phyloP scores from a whole-genome alignment of 2,888 invertebrate genomes.

The Endomychus coccineus region DNA sequence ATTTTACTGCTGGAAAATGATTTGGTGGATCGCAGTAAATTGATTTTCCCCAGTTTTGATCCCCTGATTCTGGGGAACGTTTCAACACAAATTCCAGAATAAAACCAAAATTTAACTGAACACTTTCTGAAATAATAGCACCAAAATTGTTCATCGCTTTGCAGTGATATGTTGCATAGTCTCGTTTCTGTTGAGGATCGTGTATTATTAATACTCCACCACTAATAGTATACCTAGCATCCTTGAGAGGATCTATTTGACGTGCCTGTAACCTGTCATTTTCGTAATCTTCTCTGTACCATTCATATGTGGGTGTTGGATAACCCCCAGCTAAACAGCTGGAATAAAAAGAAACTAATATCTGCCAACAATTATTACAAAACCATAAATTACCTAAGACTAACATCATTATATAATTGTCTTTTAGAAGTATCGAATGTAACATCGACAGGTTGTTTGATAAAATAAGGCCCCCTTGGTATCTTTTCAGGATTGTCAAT shows the following conservation, averaged over 20 bases:
- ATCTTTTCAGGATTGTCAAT: slow-evolving; percentile 72
- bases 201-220: slow-evolving; percentile 88
- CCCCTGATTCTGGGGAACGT: slow-evolving; percentile 73
- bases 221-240: slow-evolving; percentile 74
- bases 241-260: slow-evolving; percentile 68
- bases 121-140: slow-evolving; percentile 79
- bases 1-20: slow-evolving; percentile 81
- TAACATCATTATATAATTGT: slow-evolving; percentile 63
- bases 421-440: slow-evolving; percentile 75
- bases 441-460: slow-evolving; percentile 73
- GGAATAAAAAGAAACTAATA: slow-evolving; percentile 17
- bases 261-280: slow-evolving; percentile 66
- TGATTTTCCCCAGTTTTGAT: slow-evolving; percentile 91
- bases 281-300: slow-evolving; percentile 83
- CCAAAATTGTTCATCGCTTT: slow-evolving; percentile 86
- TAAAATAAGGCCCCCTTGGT: slow-evolving; percentile 83
- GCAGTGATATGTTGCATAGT: slow-evolving; percentile 87
- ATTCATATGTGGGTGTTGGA: slow-evolving; percentile 82
- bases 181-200: slow-evolving; percentile 68
- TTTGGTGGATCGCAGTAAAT: slow-evolving; percentile 90
- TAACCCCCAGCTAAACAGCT: slow-evolving; percentile 80
- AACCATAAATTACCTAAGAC: slow-evolving; percentile 49
- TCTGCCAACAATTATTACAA: not conserved
- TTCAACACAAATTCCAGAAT: slow-evolving; percentile 87
- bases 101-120: slow-evolving; percentile 79